Evolutionary conservation across 2,113 vertebrate genomes (phyloP).

Genomic region (Platichthys stellatus): DNA sequence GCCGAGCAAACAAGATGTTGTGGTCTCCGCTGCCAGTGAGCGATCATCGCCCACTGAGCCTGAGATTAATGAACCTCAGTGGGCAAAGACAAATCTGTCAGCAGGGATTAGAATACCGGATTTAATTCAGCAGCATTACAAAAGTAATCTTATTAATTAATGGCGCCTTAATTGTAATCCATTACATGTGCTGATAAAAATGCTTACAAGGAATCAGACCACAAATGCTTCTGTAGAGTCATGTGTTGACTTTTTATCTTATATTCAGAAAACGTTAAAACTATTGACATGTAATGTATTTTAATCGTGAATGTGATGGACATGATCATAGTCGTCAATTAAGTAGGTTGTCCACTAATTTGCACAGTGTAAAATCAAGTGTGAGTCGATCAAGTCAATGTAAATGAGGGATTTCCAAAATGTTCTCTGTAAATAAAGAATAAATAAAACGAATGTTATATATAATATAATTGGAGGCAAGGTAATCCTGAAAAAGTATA

Average conservation of each 20-base stretch:
- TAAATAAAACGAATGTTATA: not conserved
- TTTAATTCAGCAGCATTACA: constrained; percentile 47
- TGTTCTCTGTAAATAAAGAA: constrained; percentile 37
- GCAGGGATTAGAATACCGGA: constrained; percentile 23
- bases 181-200: constrained; percentile 37
- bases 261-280: not conserved
- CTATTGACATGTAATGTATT: constrained; percentile 11
- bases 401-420: not conserved
- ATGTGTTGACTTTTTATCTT: constrained; percentile 1
- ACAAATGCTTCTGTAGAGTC: constrained; percentile 34
- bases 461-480: not conserved
- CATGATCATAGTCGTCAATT: constrained; percentile 1
- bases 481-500: not conserved
- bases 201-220: constrained; percentile 3
- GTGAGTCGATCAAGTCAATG: not conserved
- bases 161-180: constrained; percentile 38
- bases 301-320: constrained; percentile 26
- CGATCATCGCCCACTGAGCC: constrained; percentile 6
- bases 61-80: constrained; percentile 30
- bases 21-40: not conserved
- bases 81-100: constrained; percentile 37
- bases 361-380: constrained; percentile 5
- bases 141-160: constrained; percentile 19
- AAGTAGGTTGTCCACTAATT: constrained; percentile 22
- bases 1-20: not conserved